Evolutionary conservation across 2,888 invertebrate species (phyloP).

Genomic region (Molorchus minor): DNA sequence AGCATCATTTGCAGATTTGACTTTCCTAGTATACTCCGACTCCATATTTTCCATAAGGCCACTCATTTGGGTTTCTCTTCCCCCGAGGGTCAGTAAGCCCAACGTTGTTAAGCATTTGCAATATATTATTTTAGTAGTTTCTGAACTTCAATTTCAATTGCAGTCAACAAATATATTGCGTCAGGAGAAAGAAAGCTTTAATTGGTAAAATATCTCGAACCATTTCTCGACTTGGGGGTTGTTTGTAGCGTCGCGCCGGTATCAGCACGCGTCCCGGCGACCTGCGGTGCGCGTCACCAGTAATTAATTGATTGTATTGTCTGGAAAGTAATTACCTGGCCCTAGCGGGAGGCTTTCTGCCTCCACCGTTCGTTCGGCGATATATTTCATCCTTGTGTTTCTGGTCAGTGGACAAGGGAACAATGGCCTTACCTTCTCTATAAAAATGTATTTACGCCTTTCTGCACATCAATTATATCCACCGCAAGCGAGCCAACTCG

Average conservation of each 20-base stretch:
- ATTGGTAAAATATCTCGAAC: slow-evolving; percentile 13
- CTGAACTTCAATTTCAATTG: too few relatives aligned
- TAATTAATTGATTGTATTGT: slow-evolving; percentile 65
- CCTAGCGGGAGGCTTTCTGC: slow-evolving; percentile 56
- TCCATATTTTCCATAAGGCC: too few relatives aligned
- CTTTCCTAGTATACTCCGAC: too few relatives aligned
- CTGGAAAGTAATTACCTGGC: slow-evolving; percentile 65
- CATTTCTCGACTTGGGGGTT: slow-evolving; percentile 19
- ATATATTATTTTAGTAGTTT: too few relatives aligned
- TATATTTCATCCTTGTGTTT: slow-evolving; percentile 62
- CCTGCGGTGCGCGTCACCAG: slow-evolving; percentile 61
- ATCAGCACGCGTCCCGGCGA: slow-evolving; percentile 55
- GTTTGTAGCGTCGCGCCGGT: slow-evolving; percentile 38
- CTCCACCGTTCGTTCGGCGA: slow-evolving; percentile 53
- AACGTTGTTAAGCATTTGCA: too few relatives aligned
- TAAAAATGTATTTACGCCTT: slow-evolving; percentile 53
- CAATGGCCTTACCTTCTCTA: slow-evolving; percentile 53
- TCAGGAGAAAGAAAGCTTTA: slow-evolving; percentile 2
- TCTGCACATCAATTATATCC: slow-evolving; percentile 45
- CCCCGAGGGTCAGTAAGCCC: too few relatives aligned
- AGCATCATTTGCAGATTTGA: too few relatives aligned
- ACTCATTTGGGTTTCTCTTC: too few relatives aligned
- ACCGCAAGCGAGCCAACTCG: slow-evolving; percentile 31
- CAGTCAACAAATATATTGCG: too few relatives aligned
- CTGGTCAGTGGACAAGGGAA: slow-evolving; percentile 57